phyloP scores from a whole-genome alignment of 2,113 vertebrate genomes.

The Plestiodon gilberti region DNA sequence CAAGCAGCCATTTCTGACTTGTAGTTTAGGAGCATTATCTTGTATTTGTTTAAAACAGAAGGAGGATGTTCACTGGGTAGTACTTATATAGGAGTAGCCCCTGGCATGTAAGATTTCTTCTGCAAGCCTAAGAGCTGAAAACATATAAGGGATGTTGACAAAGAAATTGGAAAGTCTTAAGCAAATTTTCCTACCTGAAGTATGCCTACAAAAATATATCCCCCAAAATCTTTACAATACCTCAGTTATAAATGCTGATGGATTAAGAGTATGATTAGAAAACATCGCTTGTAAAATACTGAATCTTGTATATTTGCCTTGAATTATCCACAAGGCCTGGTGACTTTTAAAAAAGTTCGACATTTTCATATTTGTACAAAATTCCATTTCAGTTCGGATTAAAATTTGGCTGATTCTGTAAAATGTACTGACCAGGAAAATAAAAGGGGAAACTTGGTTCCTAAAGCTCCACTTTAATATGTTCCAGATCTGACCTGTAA shows the following conservation, averaged over 20 bases:
- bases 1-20: not conserved
- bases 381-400: not conserved
- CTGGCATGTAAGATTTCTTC: not conserved
- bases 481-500: not conserved
- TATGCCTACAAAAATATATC: not conserved
- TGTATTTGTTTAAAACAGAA: not conserved
- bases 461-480: not conserved
- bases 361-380: not conserved
- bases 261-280: no score
- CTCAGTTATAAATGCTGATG: not conserved
- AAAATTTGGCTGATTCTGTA: not conserved
- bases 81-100: not conserved
- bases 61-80: not conserved
- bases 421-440: not conserved
- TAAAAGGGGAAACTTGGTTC: not conserved
- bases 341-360: slow-evolving; percentile 8
- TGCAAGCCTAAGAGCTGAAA: not conserved
- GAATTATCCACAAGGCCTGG: slow-evolving; percentile 24
- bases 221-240: not conserved
- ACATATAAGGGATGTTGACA: no score
- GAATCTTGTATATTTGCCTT: not conserved
- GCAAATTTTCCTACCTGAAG: not conserved
- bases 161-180: no score
- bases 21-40: not conserved
- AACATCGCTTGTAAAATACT: no score